Evolutionary conservation across 92 coral and sea anemone genomes (phyloP), one percentile per base, ranked within the genome.

Genomic region (Parazoanthus darwini): DNA sequence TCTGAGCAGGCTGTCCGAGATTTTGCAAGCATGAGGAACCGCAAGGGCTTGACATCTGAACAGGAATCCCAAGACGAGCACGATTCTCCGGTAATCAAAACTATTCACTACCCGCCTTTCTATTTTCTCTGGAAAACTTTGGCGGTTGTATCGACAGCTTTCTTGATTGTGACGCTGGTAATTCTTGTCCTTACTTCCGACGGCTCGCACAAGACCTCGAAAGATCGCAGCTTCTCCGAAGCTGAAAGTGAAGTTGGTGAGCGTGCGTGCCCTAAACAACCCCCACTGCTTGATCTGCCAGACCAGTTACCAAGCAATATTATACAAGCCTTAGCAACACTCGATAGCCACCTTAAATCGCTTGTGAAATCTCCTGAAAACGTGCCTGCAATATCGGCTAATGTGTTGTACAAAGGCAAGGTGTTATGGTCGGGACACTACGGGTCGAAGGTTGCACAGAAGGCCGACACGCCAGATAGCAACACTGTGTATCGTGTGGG

Each of bases 301-400:
- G 58, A 79, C 39, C 89, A 90, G 59, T 68, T 92, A 78, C 94
- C 96, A 26, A 25, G 43, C 4, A 88, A 88, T 9, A 79, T 94
- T 58, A 29, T 72, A 42, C 33, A 82, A 23, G 78, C 80, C n/a
- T 79, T 92, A 39, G 70, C 88, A n/a, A 78, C 86, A 43, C 29
- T 94, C 6, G 79, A 86, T 51, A 65, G 51, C 66, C 77, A 88
- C 50, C 73, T 94, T 33, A 56, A 83, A 38, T 39, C 78, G 25
- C 86, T 85, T 33, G 94, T 94, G 22, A 89, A 86, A 76, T 29
- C 39, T 8, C 36, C 87, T 9, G 86, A 87, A 36, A 78, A 90
- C 37, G 77, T 94, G 86, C 96, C 96, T 59, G 94, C 94, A 33
- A 92, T 94, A 43, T 94, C 96, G 1, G 93, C 94, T 4, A 92